phyloP scores from a whole-genome alignment of 2,888 invertebrate species.

The Drymonia ruficornis region DNA sequence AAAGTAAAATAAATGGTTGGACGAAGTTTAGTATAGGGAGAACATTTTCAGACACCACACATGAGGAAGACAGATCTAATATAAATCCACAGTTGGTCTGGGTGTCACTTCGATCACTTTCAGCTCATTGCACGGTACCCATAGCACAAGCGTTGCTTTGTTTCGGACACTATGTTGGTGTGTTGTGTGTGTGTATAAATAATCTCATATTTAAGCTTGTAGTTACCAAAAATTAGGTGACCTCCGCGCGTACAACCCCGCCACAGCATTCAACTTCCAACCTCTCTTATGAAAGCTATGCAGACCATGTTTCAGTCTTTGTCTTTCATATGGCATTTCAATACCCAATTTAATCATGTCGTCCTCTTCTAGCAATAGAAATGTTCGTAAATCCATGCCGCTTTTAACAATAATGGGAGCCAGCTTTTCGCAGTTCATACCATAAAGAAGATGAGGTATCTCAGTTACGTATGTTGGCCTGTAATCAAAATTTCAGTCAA shows the following conservation, averaged over 20 bases:
- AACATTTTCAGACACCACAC: too few species aligned
- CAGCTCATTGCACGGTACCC: too few species aligned
- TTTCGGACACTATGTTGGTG: too few species aligned
- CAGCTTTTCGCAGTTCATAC: slow-evolving; percentile 85
- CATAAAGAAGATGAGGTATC: slow-evolving; percentile 83
- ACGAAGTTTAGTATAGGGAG: too few species aligned
- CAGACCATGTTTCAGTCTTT: slow-evolving; percentile 80
- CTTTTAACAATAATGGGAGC: slow-evolving; percentile 71
- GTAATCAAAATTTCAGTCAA: slow-evolving; percentile 28
- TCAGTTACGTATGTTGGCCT: slow-evolving; percentile 81
- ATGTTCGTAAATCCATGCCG: slow-evolving; percentile 80
- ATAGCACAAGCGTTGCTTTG: too few species aligned
- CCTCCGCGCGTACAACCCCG: slow-evolving; percentile 70
- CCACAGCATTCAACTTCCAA: slow-evolving; percentile 79
- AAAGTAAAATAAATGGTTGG: too few species aligned
- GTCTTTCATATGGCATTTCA: slow-evolving; percentile 84
- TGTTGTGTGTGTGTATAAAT: too few species aligned
- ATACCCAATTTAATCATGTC: slow-evolving; percentile 85
- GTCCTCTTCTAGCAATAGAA: slow-evolving; percentile 83
- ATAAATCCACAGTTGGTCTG: too few species aligned
- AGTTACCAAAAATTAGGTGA: slow-evolving; percentile 74
- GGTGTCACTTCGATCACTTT: too few species aligned
- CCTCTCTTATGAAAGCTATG: slow-evolving; percentile 84
- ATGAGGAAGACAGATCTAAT: too few species aligned
- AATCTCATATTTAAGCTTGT: too few species aligned